Evolutionary conservation across 2,888 invertebrate species (phyloP).

Genomic region (Caenorhabditis sp.): DNA sequence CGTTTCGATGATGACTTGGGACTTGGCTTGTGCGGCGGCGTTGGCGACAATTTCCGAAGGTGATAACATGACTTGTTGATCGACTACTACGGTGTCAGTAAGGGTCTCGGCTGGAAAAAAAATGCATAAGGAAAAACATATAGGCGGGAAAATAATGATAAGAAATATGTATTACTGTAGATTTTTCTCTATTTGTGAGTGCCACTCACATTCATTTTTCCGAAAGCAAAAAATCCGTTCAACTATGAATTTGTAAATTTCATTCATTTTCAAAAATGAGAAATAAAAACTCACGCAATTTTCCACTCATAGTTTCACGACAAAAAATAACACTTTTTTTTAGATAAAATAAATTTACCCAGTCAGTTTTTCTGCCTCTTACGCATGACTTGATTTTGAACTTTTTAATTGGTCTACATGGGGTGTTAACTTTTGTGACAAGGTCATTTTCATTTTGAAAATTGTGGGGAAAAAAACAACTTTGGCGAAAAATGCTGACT

Average conservation of each 20-base stretch:
- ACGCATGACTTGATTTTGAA: too few relatives aligned
- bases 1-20: slow-evolving; percentile 7
- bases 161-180: too few relatives aligned
- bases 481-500: neutral
- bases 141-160: too few relatives aligned
- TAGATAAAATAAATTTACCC: too few relatives aligned
- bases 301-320: too few relatives aligned
- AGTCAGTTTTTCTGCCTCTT: too few relatives aligned
- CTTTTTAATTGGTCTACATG: too few relatives aligned
- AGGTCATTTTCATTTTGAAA: neutral
- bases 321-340: too few relatives aligned
- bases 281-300: neutral
- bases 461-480: neutral
- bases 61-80: slow-evolving; percentile 32
- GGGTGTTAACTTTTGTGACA: neutral
- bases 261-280: neutral
- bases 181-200: too few relatives aligned
- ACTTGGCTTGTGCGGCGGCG: slow-evolving; percentile 27
- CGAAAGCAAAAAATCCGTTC: neutral
- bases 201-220: neutral
- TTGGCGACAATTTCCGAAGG: slow-evolving; percentile 31
- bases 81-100: slow-evolving; percentile 25
- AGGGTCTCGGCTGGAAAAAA: slow-evolving; percentile 44
- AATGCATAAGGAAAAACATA: too few relatives aligned
- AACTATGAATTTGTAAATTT: neutral